Evolutionary conservation across 2,888 invertebrate species (phyloP), one percentile per base, ranked within the genome.

Genomic region (Melieria crassipennis): DNA sequence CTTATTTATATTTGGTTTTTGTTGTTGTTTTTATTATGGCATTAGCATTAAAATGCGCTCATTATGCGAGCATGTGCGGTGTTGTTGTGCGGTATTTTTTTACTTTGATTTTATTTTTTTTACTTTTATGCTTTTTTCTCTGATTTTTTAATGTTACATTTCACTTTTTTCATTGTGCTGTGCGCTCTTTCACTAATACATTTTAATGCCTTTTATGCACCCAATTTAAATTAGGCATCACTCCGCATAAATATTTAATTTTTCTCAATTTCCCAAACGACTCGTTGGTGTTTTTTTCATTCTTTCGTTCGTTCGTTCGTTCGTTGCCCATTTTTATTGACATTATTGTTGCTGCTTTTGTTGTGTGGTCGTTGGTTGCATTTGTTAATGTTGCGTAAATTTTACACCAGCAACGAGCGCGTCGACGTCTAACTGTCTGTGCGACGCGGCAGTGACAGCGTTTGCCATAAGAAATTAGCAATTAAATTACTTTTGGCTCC

Each of bases 201-300:
- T 30, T 30, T 30, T 30, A 30, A 30, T 30, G 30, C 30, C 30
- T 3, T 30, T 30, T 30, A 30, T 30, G 30, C 30, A 30, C 30
- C 30, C 64, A 52, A 64, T 64, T 64, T 64, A 64, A 64, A 64
- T 64, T 67, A 43, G 63, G 62, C 55, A 66, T 67, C 58, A 56
- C 47, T 71, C 13, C 60, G 48, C 56, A 71, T 71, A 66, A 71
- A 71, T 71, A 71, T 66, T 71, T 71, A 71, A 71, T 67, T 70
- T 65, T 58, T 60, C 47, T 62, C 7, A n/a, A 16, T 45, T 52
- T 52, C 13, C 43, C 55, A 13, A 30, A 58, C 58, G 48, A 42
- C 57, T 58, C 57, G 43, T 45, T 57, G 45, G 10, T 47, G 30
- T 13, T 60, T 62, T 13, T 57, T 7, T 46, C n/a, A n/a, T 45